Conservation (phyloP, 2,888 invertebrate genomes). For the Chrysina gloriosa region DNA sequence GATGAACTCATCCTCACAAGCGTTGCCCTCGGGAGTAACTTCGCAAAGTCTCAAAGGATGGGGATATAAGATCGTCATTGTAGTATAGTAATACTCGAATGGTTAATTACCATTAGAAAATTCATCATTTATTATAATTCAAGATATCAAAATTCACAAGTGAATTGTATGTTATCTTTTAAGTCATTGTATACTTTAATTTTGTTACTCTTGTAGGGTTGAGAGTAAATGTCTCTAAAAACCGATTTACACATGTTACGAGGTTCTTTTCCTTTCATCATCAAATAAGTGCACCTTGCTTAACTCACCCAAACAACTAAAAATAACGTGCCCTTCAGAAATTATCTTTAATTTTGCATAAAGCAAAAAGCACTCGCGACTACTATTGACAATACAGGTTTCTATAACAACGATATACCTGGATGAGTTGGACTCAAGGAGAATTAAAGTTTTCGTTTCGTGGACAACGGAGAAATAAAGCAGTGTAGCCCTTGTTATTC, state of each 20-base stretch:
- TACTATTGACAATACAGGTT: conserved; percentile 18
- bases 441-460: no score
- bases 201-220: conserved; percentile 58
- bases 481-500: no score
- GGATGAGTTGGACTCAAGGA: no score
- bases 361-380: conserved; percentile 8
- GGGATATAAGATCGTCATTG: no score
- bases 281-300: conserved; percentile 1
- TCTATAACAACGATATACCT: no score
- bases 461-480: no score
- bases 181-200: conserved; percentile 56
- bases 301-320: conserved; percentile 34
- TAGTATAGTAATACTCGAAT: no score
- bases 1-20: no score
- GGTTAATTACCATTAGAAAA: no score
- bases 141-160: conserved; percentile 78
- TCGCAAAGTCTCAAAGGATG: no score
- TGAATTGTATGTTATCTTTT: conserved; percentile 70
- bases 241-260: conserved; percentile 55
- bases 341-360: conserved; percentile 38
- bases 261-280: conserved; percentile 22
- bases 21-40: no score
- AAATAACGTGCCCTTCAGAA: conserved; percentile 43
- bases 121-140: no score
- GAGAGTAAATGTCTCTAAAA: conserved; percentile 60